Percentiles rank a stretch among this genome's conserved stretches.
Evolutionary conservation across 1,140 invertebrate genomes (phyloP).

Genomic region (Drosophila obscura): DNA sequence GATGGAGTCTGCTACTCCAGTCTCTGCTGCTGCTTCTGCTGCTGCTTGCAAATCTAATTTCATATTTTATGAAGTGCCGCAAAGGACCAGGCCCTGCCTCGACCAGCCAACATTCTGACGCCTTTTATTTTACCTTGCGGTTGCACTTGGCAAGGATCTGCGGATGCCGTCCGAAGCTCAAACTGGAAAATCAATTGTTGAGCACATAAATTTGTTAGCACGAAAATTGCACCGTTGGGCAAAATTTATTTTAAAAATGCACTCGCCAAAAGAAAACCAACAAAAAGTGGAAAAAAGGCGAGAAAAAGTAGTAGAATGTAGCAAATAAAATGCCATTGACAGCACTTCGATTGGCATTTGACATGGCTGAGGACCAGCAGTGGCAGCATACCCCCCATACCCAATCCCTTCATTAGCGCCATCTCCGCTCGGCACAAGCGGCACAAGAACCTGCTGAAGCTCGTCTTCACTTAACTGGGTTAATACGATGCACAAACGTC

Average conservation of each 20-base stretch:
- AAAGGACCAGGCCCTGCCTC: constrained; percentile 12
- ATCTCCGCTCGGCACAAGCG: neutral
- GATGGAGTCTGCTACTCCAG: constrained; percentile 5
- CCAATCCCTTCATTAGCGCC: constrained; percentile 30
- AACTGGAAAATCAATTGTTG: constrained; percentile 79
- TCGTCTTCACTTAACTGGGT: constrained; percentile 50
- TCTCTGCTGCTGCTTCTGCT: neutral
- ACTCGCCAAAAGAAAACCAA: constrained; percentile 2
- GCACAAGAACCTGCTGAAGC: no score
- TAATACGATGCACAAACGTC: constrained; percentile 68
- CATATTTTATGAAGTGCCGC: constrained; percentile 79
- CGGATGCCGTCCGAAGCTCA: constrained; percentile 44
- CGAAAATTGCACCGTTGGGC: constrained; percentile 76
- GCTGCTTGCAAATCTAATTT: constrained; percentile 77
- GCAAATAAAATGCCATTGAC: constrained; percentile 46
- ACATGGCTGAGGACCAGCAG: constrained; percentile 9
- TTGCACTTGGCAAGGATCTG: constrained; percentile 19
- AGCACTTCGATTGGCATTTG: constrained; percentile 40
- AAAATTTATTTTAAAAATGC: constrained; percentile 79
- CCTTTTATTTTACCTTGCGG: constrained; percentile 66
- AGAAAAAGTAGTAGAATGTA: constrained; percentile 34
- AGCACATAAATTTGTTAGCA: constrained; percentile 79
- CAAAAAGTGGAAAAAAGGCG: constrained; percentile 23
- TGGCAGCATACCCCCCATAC: constrained; percentile 3
- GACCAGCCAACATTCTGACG: constrained; percentile 21